These are phyloP conservation scores for Ceratitis capitata DNA, from an alignment of 1,140 invertebrate species.

Conservation along the genomic window DNA sequence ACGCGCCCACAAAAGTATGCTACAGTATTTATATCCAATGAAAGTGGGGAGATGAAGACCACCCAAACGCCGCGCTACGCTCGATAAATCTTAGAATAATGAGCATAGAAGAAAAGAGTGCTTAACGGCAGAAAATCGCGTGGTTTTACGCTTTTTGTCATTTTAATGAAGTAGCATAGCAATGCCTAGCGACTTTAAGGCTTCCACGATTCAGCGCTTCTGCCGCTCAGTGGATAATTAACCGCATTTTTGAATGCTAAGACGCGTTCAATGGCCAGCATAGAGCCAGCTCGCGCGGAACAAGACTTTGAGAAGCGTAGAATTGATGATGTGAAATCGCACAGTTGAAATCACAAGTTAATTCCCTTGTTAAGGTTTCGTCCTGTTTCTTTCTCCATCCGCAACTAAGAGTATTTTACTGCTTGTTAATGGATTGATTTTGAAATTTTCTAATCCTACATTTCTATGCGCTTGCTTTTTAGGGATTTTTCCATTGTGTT, in stretches of 20 bases:
- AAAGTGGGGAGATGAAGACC: no score
- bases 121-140: conserved; percentile 13
- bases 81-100: conserved; percentile 40
- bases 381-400: neutral
- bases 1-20: neutral
- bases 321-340: conserved; percentile 54
- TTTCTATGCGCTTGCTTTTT: conserved; percentile 16
- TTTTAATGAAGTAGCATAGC: conserved; percentile 60
- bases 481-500: conserved; percentile 39
- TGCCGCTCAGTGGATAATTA: conserved; percentile 54
- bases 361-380: conserved; percentile 48
- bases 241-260: conserved; percentile 45
- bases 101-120: neutral
- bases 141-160: conserved; percentile 51
- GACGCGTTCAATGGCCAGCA: neutral
- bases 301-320: neutral
- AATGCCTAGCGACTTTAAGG: conserved; percentile 50
- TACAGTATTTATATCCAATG: no score
- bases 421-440: conserved; percentile 63
- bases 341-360: conserved; percentile 65
- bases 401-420: neutral
- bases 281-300: neutral
- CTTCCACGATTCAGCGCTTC: neutral
- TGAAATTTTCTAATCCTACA: conserved; percentile 46
- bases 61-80: neutral